Base-by-base conservation (phyloP, 2,888 invertebrate species). In the Euproctis similis region DNA sequence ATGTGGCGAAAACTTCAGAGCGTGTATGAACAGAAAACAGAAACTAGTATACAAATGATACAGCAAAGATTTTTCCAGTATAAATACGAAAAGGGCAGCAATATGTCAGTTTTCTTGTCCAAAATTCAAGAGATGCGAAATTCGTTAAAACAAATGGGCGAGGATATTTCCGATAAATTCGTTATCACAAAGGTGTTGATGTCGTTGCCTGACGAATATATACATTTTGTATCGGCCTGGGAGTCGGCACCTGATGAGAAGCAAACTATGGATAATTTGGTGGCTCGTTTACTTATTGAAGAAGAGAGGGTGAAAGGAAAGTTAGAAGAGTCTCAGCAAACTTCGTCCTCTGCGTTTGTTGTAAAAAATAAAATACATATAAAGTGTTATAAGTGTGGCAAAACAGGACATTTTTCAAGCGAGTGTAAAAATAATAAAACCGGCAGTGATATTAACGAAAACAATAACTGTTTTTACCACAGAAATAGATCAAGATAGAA, bases 21-120 rank as follows among this genome's bases (percentile, higher is more conserved):
- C 11, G 34, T 54, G 0, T 55, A 46, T 28, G 53, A 56, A 25
- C 49, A 52, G 23, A 58, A 50, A 26, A 46, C 49, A 0, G 46
- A 50, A 24, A 48, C 46, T 3, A 46, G 36, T 8, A 29, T 52
- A 12, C 25, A 29, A 1, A 28, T 29, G 1, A 2, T 28, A 3
- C 28, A 32, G 7, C 28, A 33, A 5, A 3, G 18, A 11, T 33
- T 28, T 2, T 21, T 21, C 10, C 21, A 21, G 21, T 21, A 21
- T 9, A 21, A 21, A 9, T 21, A 9, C 10, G 21, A 21, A 14
- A 14, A 4, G 6, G 14, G 14, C 6, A 14, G 4, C 14, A 6
- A 14, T 4, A 14, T 14, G 14, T 14, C 14, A 14, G 14, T 14
- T 14, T 14, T 14, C 14, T 14, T 14, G 6, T 14, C 14, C 14